phyloP scores from a whole-genome alignment of 1,140 invertebrate species.

The Leucophenga varia region DNA sequence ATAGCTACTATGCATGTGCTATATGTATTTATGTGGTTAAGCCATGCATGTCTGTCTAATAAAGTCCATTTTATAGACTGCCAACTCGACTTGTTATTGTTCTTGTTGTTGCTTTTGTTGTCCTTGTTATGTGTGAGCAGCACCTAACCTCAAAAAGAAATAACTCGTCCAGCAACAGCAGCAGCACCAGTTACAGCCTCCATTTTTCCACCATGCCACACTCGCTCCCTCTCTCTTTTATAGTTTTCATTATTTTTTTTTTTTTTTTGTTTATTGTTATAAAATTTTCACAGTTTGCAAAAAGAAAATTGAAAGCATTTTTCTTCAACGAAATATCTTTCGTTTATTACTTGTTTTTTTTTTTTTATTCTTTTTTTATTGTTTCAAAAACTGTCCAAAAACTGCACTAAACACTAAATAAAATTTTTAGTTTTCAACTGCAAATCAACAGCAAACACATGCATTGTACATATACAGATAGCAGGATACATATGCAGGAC shows the following conservation, averaged over 20 bases:
- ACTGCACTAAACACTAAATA: slow-evolving; percentile 52
- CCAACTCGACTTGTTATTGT: slow-evolving; percentile 37
- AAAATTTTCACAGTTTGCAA: slow-evolving; percentile 25
- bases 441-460: slow-evolving; percentile 20
- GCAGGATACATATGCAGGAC: slow-evolving; percentile 9
- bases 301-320: slow-evolving; percentile 46
- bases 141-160: slow-evolving; percentile 35
- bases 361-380: slow-evolving; percentile 17
- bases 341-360: slow-evolving; percentile 8
- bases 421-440: slow-evolving; percentile 49
- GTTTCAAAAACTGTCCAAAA: slow-evolving; percentile 39
- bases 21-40: slow-evolving; percentile 5
- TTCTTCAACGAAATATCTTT: background rate
- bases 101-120: too few relatives aligned
- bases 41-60: too few relatives aligned
- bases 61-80: slow-evolving; percentile 42
- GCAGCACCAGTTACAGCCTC: background rate
- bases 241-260: background rate
- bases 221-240: background rate
- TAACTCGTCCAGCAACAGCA: slow-evolving; percentile 29
- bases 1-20: too few relatives aligned
- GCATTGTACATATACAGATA: slow-evolving; percentile 2
- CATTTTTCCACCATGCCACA: too few relatives aligned
- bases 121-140: too few relatives aligned
- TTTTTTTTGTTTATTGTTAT: slow-evolving; percentile 10